Percentiles rank a stretch among this genome's conserved stretches.
Conservation (phyloP, 1,140 invertebrate genomes). For the Panulirus ornatus region DNA sequence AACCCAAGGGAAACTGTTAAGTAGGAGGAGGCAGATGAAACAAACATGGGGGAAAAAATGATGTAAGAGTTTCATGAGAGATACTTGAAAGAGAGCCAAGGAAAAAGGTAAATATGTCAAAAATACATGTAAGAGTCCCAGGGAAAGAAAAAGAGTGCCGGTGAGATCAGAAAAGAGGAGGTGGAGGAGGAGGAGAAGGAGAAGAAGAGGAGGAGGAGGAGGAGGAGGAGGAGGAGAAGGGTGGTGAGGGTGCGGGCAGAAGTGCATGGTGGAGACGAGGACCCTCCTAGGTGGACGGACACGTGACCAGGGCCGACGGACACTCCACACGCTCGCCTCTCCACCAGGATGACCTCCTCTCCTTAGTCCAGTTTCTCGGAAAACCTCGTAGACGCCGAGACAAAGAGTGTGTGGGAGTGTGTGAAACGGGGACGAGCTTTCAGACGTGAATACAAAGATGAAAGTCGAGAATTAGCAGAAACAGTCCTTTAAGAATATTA, state of each 20-base stretch:
- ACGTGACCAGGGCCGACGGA: not conserved
- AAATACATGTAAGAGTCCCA: not conserved
- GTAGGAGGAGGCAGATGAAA: too few relatives aligned
- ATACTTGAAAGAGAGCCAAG: not conserved
- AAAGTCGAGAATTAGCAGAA: too few relatives aligned
- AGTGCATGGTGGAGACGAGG: not conserved
- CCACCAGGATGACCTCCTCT: not conserved
- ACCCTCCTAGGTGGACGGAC: not conserved
- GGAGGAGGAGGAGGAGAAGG: too few relatives aligned
- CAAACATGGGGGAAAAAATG: not conserved
- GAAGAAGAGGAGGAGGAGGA: not conserved
- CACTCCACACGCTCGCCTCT: not conserved
- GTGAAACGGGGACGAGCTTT: too few relatives aligned
- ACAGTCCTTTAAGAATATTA: too few relatives aligned
- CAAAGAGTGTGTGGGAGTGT: too few relatives aligned
- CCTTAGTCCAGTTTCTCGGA: too few relatives aligned
- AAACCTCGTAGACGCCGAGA: too few relatives aligned
- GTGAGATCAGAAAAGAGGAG: not conserved
- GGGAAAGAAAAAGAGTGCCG: not conserved
- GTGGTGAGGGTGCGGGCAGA: not conserved
- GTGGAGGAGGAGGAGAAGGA: not conserved
- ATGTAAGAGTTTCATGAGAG: not conserved
- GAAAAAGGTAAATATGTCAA: not conserved
- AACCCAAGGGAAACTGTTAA: too few relatives aligned
- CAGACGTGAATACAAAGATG: not conserved